Percentiles rank a stretch among this genome's conserved stretches.
phyloP scores from a whole-genome alignment of 1,140 invertebrate species.

The Liolophura sinensis region DNA sequence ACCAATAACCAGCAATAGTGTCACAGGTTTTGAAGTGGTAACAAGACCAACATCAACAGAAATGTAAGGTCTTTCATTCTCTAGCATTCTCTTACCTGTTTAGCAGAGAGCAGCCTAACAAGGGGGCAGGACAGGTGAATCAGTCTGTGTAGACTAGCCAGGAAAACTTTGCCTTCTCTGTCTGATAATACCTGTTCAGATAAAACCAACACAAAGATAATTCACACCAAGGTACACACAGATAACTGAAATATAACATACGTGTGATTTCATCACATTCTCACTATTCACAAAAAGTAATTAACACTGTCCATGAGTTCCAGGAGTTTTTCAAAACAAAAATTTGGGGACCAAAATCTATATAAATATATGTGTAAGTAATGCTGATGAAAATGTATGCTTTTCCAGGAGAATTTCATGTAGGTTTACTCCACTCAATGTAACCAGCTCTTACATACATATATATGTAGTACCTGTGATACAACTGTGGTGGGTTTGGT shows the following conservation, averaged over 20 bases:
- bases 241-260: too few relatives aligned
- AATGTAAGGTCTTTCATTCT: too few relatives aligned
- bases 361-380: too few relatives aligned
- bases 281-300: background rate
- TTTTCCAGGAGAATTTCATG: too few relatives aligned
- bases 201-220: background rate
- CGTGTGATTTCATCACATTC: background rate
- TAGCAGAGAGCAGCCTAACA: conserved; percentile 42
- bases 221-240: background rate
- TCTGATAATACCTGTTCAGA: conserved; percentile 25
- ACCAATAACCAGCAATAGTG: too few relatives aligned
- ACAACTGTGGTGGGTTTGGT: too few relatives aligned
- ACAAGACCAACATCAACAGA: too few relatives aligned
- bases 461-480: too few relatives aligned
- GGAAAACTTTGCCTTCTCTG: conserved; percentile 31
- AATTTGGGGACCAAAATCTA: background rate
- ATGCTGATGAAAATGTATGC: too few relatives aligned
- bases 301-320: background rate
- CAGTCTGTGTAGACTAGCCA: conserved; percentile 20
- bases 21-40: too few relatives aligned
- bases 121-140: conserved; percentile 39
- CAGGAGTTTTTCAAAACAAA: background rate
- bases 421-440: too few relatives aligned
- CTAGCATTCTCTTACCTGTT: conserved; percentile 34
- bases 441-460: too few relatives aligned